A percentile compares a stretch with the other conserved stretches of the same genome.
These are phyloP conservation scores for Cephalotes varians DNA, from an alignment of 2,888 invertebrate species.

Conservation along the genomic window DNA sequence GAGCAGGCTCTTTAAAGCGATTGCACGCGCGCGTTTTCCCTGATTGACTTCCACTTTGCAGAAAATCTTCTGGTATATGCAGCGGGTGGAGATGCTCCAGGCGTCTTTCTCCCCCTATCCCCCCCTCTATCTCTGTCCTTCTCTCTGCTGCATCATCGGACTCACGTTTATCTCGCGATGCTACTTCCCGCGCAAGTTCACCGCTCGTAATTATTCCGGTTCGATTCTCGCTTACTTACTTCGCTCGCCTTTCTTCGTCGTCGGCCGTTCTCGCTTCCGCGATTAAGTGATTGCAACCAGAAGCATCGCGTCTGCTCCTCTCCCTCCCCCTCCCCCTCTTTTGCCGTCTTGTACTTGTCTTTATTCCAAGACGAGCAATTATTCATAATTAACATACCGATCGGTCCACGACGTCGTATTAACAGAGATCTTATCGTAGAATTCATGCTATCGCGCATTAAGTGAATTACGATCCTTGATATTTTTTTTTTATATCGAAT, in stretches of 20 bases:
- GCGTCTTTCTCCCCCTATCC: neutral
- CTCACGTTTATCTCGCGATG: slow-evolving; percentile 47
- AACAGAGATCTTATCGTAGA: neutral
- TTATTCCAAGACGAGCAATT: slow-evolving; percentile 59
- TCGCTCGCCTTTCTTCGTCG: slow-evolving; percentile 42
- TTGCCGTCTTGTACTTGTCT: slow-evolving; percentile 1
- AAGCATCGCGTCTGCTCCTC: slow-evolving; percentile 20
- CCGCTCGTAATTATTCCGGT: slow-evolving; percentile 67
- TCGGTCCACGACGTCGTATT: neutral
- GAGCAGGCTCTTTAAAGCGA: slow-evolving; percentile 67
- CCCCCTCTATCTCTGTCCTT: neutral
- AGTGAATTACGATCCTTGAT: neutral
- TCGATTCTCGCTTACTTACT: slow-evolving; percentile 53
- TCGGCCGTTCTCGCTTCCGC: slow-evolving; percentile 44
- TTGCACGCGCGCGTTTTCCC: slow-evolving; percentile 57
- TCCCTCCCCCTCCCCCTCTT: slow-evolving; percentile 19
- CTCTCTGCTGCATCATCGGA: slow-evolving; percentile 10
- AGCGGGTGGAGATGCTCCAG: slow-evolving; percentile 55
- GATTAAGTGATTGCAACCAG: slow-evolving; percentile 76
- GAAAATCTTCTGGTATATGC: slow-evolving; percentile 61
- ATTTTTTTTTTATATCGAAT: neutral
- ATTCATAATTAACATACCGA: slow-evolving; percentile 68
- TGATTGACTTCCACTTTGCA: slow-evolving; percentile 67
- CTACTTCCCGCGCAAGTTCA: slow-evolving; percentile 52
- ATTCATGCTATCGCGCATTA: neutral